Percentiles rank a stretch among this genome's conserved stretches.
Evolutionary conservation across 2,797 vertebrate genomes (phyloP).

Genomic region (Galago senegalensis): DNA sequence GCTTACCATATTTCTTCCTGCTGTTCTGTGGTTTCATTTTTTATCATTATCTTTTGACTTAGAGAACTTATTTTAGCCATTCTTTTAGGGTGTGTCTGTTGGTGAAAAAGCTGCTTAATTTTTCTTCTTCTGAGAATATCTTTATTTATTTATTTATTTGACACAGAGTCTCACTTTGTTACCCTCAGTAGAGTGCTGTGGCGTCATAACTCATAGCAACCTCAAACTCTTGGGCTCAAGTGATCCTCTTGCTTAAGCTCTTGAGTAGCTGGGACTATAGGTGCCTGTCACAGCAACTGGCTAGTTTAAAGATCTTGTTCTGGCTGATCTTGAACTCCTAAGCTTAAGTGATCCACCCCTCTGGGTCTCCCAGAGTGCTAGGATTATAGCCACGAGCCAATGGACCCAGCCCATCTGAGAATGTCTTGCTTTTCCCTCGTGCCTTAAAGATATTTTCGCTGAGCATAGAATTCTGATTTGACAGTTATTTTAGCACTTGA

Average conservation of each 20-base stretch:
- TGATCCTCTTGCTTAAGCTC: too few species aligned
- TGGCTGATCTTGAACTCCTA: too few species aligned
- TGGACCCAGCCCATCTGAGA: background rate
- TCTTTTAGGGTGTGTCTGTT: background rate
- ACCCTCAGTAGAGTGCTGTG: too few species aligned
- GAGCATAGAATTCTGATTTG: constrained; percentile 11
- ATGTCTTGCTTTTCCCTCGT: background rate
- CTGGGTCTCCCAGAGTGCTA: too few species aligned
- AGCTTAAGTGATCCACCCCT: too few species aligned
- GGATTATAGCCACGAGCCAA: too few species aligned
- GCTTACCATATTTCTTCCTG: background rate
- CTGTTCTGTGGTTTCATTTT: background rate
- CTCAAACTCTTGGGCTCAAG: too few species aligned
- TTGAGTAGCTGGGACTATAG: too few species aligned
- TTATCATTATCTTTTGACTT: background rate
- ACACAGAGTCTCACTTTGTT: too few species aligned
- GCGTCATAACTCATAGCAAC: too few species aligned
- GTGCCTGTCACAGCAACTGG: too few species aligned
- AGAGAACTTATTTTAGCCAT: background rate
- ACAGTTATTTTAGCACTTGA: background rate
- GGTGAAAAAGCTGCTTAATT: background rate
- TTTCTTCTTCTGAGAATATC: background rate
- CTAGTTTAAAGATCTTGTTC: too few species aligned
- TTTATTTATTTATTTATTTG: background rate
- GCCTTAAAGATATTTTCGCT: background rate